Conservation (phyloP, 2,888 invertebrate genomes). For the Morpho deidamia region DNA sequence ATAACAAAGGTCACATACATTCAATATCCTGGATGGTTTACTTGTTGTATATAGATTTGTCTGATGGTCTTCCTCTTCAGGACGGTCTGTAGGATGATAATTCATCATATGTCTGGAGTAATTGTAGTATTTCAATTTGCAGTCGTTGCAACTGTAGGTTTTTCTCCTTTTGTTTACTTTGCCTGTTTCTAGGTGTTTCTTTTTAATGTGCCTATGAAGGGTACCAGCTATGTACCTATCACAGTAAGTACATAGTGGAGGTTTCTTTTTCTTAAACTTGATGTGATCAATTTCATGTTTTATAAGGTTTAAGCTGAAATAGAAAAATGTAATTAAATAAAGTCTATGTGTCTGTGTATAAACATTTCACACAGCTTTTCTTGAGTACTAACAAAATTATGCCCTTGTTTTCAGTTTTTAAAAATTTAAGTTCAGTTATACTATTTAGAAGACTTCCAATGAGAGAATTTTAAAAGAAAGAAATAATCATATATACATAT, state of each 20-base stretch:
- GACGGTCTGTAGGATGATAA: constrained; percentile 14
- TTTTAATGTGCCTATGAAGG: constrained; percentile 11
- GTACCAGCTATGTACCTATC: constrained; percentile 23
- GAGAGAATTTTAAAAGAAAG: too few relatives aligned
- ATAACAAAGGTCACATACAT: constrained; percentile 18
- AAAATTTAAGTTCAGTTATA: too few relatives aligned
- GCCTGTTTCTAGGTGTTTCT: constrained; percentile 2
- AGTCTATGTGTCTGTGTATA: too few relatives aligned
- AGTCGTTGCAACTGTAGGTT: constrained; percentile 12
- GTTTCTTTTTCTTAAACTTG: constrained; percentile 2
- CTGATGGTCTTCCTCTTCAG: background rate
- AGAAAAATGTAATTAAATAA: too few relatives aligned
- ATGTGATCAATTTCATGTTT: constrained; percentile 24
- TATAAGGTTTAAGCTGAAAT: constrained; percentile 22
- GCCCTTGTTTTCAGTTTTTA: too few relatives aligned
- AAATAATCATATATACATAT: too few relatives aligned
- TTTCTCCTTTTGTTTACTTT: background rate
- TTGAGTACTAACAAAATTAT: too few relatives aligned
- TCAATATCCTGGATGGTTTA: background rate
- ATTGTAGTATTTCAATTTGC: constrained; percentile 17
- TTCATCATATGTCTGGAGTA: constrained; percentile 17
- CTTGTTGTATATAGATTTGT: too few relatives aligned
- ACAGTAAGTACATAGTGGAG: constrained; percentile 22
- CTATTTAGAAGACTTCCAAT: too few relatives aligned
- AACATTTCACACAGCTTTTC: too few relatives aligned